Base-by-base conservation (phyloP, 2,113 vertebrate genomes). In the Periophthalmus modestus region DNA sequence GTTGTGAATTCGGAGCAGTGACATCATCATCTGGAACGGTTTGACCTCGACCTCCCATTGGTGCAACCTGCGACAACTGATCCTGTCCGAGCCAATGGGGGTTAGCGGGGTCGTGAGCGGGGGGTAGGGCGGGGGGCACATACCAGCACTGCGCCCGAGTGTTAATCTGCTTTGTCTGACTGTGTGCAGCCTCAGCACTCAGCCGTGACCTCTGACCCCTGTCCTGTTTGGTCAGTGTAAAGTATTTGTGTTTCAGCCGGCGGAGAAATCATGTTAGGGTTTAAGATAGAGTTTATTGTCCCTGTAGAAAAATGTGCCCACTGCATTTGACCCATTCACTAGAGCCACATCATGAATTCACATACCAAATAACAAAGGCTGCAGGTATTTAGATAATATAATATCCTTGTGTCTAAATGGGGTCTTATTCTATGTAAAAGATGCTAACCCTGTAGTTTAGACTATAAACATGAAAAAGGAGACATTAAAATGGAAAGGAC, bases 141-240 rank as follows among this genome's bases (percentile, higher is more conserved):
- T 87, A 79, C 87, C 85, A 74, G 54, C 54, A 57, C 48, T 12
- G 12, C n/a, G 52, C 72, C 72, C 63, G 73, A 28, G 78, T 78
- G 80, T 80, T 91, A 89, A 91, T 90, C 87, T 90, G 85, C 89
- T 89, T 92, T 92, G 87, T 92, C 79, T 85, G 85, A 68, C 81
- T 80, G 68, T 80, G 80, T 84, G 88, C 91, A 83, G 81, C 81
- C 84, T 91, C 89, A 90, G 89, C 86, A 86, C 82, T 90, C 81
- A 77, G 83, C 76, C 80, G 19, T 85, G 84, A 87, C 91, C 86
- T 74, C 82, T 73, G 58, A 81, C 82, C 82, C 66, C 69, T 23
- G n/a, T 23, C n/a, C 21, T 57, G 19, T 21, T 57, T 57, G 54
- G 21, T n/a, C 19, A 57, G 54, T 57, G 19, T 21, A 10, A 57